Evolutionary conservation across 37 sponge, comb jelly and placozoan species (phyloP).

Genomic region (Corticium candelabrum): DNA sequence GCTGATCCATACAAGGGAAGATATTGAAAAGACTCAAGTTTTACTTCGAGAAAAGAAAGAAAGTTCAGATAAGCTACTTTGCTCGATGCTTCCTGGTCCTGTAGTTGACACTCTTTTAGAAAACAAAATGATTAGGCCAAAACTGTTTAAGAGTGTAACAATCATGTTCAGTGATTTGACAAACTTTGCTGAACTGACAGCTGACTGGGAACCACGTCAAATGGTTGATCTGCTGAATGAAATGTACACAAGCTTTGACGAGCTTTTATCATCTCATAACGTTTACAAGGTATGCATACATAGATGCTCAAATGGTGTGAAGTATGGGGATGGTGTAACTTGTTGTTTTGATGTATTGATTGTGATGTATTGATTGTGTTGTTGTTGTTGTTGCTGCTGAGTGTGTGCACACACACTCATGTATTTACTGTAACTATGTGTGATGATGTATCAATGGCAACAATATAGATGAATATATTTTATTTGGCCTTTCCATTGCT

Average conservation of each 20-base stretch:
- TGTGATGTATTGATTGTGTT: no score
- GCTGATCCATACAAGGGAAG: not conserved
- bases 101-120: not conserved
- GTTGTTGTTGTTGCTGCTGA: no score
- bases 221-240: not conserved
- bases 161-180: not conserved
- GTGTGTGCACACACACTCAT: no score
- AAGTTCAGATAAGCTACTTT: not conserved
- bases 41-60: not conserved
- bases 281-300: not conserved
- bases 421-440: no score
- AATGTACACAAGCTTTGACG: not conserved
- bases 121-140: not conserved
- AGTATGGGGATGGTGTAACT: no score
- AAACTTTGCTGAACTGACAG: not conserved
- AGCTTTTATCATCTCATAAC: not conserved
- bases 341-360: no score
- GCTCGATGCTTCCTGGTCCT: not conserved
- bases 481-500: not conserved
- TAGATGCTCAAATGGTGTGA: no score
- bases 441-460: no score
- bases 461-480: no score
- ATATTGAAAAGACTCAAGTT: not conserved
- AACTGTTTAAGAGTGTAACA: not conserved
- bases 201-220: not conserved